Conservation (phyloP, 2,113 vertebrate species). For the Zosterops hypoxanthus region DNA sequence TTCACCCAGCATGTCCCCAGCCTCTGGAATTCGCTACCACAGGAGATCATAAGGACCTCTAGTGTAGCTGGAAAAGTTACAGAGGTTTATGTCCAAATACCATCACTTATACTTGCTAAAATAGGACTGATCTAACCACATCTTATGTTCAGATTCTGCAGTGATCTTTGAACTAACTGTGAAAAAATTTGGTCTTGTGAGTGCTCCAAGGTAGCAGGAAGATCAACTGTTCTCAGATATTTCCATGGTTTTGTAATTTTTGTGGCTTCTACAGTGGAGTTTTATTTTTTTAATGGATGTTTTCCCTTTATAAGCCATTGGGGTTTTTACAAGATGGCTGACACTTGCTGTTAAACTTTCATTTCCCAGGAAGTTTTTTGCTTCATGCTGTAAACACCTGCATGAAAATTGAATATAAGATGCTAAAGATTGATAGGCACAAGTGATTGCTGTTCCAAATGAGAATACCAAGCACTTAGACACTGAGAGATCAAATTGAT, state of each 20-base stretch:
- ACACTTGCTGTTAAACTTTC: background rate
- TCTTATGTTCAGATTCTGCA: background rate
- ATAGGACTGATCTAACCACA: background rate
- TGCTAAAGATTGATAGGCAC: slow-evolving; percentile 42
- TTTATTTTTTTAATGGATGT: background rate
- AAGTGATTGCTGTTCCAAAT: slow-evolving; percentile 33
- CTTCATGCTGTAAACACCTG: background rate
- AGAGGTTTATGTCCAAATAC: background rate
- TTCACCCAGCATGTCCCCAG: slow-evolving; percentile 8
- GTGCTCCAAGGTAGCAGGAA: background rate
- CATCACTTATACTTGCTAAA: background rate
- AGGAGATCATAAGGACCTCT: background rate
- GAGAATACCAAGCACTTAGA: slow-evolving; percentile 27
- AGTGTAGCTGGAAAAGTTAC: background rate
- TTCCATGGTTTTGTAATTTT: background rate
- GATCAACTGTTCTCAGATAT: background rate
- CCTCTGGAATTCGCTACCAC: slow-evolving; percentile 9
- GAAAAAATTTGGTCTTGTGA: background rate
- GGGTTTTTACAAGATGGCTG: background rate
- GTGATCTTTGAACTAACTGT: background rate
- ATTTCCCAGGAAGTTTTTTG: background rate
- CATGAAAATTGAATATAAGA: slow-evolving; percentile 28
- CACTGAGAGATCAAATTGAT: slow-evolving; percentile 48
- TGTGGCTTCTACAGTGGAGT: background rate
- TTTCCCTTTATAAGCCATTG: background rate